Evolutionary conservation across 2,888 invertebrate genomes (phyloP).

Genomic region (Callimorpha dominula): DNA sequence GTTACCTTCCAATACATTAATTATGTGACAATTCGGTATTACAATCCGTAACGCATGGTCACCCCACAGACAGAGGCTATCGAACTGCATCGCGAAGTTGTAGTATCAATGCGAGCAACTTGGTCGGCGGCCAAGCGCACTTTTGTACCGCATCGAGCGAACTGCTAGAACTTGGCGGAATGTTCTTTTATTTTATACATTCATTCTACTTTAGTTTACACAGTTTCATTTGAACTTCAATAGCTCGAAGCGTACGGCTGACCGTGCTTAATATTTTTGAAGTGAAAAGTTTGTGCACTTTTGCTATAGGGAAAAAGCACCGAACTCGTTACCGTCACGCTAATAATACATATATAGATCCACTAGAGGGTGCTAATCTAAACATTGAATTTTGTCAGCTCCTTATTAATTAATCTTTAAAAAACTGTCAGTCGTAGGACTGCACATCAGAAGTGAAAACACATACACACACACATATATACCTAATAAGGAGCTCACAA

Average conservation of each 20-base stretch:
- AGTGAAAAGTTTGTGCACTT: no score
- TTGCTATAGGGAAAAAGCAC: no score
- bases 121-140: conserved; percentile 47
- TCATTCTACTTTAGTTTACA: conserved; percentile 19
- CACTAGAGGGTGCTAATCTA: no score
- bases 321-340: no score
- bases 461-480: no score
- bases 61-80: conserved; percentile 25
- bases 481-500: no score
- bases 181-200: conserved; percentile 31
- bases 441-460: no score
- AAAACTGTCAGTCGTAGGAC: no score
- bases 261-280: background rate
- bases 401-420: no score
- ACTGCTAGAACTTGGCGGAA: conserved; percentile 19
- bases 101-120: conserved; percentile 44
- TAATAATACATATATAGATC: no score
- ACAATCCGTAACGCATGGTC: conserved; percentile 20
- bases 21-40: background rate
- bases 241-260: background rate
- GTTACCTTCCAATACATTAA: background rate
- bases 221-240: conserved; percentile 19
- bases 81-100: conserved; percentile 39
- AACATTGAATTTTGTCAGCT: no score
- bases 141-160: conserved; percentile 28